Percentiles rank a stretch among this genome's conserved stretches.
Conservation (phyloP, 2,113 vertebrate genomes). For the Mohoua ochrocephala region DNA sequence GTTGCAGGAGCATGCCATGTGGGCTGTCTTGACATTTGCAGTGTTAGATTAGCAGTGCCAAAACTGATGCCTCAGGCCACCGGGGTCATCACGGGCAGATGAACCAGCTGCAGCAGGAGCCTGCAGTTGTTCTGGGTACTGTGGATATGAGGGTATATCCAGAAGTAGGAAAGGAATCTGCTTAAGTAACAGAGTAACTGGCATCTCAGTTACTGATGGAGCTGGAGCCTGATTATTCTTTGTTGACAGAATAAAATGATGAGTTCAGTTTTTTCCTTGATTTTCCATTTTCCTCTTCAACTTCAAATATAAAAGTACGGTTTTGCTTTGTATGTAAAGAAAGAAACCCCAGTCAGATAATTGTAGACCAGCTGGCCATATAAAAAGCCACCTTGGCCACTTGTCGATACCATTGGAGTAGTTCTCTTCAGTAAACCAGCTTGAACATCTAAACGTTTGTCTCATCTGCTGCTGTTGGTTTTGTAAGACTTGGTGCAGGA, state of each 20-base stretch:
- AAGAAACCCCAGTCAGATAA: neutral
- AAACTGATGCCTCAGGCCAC: neutral
- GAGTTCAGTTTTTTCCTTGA: neutral
- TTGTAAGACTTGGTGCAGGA: neutral
- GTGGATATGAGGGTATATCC: neutral
- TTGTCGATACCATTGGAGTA: neutral
- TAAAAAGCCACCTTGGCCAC: neutral
- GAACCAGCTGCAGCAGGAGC: neutral
- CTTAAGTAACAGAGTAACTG: neutral
- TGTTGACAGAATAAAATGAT: neutral
- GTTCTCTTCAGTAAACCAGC: neutral
- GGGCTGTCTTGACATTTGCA: neutral
- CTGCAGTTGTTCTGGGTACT: neutral
- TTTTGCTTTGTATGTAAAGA: neutral
- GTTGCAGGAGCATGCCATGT: neutral
- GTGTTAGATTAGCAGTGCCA: neutral
- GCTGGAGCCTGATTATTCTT: neutral
- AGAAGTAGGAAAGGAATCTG: neutral
- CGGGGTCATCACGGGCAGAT: neutral
- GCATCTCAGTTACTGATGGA: neutral
- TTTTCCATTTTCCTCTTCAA: neutral
- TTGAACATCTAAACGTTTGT: neutral
- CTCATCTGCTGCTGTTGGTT: neutral
- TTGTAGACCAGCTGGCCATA: neutral
- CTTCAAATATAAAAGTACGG: accelerated